Evolutionary conservation across 2,113 vertebrate species (phyloP), one percentile per base, ranked within the genome.

Genomic region (Gymnogyps californianus): DNA sequence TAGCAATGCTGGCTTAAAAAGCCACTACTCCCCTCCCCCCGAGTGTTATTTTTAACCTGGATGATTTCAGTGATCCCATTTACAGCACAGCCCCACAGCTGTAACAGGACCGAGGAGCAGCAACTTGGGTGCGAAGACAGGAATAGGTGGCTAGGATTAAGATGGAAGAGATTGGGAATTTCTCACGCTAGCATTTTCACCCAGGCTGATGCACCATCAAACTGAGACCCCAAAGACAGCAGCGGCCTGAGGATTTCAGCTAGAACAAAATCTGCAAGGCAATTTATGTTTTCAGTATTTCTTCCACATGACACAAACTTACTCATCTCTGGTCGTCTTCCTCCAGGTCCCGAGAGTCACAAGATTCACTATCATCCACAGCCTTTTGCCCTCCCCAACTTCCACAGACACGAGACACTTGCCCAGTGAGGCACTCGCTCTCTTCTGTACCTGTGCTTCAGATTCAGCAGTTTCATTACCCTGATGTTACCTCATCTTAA

Each of bases 41-140:
- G 9, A 32, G 88, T 1, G 96, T 96, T 97, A 97, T 97, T 96
- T 97, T 96, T 97, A 97, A 96, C 94, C 91, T 11, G 95, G 94
- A 42, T 89, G 89, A 97, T 67, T 93, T 42, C 96, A 95, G 96
- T 89, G 96, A 97, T 97, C 96, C 96, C 96, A 94, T 97, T 96
- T 96, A 38, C 93, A 90, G 93, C 76, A 47, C 70, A 62, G 83
- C 91, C 96, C 96, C 96, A 96, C 94, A 93, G 91, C 95, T 84
- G 83, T 11, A 89, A 3, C 72, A 8, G 71, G 79, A 5, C 58
- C 11, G 75, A 81, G 90, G 24, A 80, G 85, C 88, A 74, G 90
- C 80, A 31, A 22, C 80, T 89, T 19, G 72, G 88, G 36, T 19
- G 84, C 1, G 1, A 87, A 71, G 59, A 51, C 83, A 71, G 93